phyloP scores from a whole-genome alignment of 2,113 vertebrate genomes.

The Carassius carassius region DNA sequence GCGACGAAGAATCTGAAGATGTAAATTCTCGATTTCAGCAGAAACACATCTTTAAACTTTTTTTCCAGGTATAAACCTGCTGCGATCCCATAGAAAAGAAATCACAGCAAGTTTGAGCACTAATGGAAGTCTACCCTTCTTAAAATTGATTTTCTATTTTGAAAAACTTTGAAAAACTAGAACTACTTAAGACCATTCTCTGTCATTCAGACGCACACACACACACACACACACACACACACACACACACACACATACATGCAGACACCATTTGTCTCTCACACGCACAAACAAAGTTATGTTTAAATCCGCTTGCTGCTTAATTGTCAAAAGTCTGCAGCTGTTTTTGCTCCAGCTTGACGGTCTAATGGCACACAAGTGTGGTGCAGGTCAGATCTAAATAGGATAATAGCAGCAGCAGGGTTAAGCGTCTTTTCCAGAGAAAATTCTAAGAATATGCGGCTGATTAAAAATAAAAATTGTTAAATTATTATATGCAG shows the following conservation, averaged over 20 bases:
- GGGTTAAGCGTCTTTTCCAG: background rate
- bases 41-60: background rate
- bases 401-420: constrained; percentile 10
- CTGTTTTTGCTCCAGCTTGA: constrained; percentile 27
- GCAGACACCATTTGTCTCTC: background rate
- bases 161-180: background rate
- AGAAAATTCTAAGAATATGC: background rate
- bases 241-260: background rate
- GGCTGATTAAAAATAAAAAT: background rate
- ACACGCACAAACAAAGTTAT: constrained; percentile 18
- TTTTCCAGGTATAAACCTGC: background rate
- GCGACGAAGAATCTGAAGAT: background rate
- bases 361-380: constrained; percentile 21
- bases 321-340: constrained; percentile 24
- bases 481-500: background rate
- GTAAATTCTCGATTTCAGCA: background rate
- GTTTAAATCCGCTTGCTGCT: constrained; percentile 32
- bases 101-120: background rate
- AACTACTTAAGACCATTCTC: background rate
- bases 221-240: background rate
- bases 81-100: background rate
- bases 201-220: background rate
- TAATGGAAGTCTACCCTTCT: background rate
- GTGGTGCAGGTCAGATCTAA: constrained; percentile 12
- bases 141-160: background rate